phyloP scores from a whole-genome alignment of 2,113 vertebrate species.

The Pomatostomus ruficeps region DNA sequence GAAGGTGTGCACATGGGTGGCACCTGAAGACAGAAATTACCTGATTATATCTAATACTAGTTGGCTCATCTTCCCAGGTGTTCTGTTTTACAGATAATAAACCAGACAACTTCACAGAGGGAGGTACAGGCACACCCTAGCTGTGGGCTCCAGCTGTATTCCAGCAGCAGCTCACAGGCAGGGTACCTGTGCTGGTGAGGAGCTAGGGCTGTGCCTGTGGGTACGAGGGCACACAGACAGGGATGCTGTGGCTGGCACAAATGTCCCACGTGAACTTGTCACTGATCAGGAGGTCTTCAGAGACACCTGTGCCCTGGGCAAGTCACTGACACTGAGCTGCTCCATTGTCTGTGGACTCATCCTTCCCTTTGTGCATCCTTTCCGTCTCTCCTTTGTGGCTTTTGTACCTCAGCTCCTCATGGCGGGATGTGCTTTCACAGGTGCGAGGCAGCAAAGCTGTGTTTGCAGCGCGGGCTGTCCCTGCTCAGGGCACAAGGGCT shows the following conservation, averaged over 20 bases:
- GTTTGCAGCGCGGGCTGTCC: background rate
- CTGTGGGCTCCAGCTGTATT: slow-evolving; percentile 3
- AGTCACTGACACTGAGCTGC: background rate
- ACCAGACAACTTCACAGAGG: slow-evolving; percentile 13
- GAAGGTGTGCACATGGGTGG: slow-evolving; percentile 62
- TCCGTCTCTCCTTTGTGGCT: background rate
- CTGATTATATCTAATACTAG: slow-evolving; percentile 43
- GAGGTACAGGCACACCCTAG: slow-evolving; percentile 39
- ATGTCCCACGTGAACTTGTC: background rate
- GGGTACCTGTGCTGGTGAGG: background rate
- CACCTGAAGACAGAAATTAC: slow-evolving; percentile 62
- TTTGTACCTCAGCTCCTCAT: rapidly evolving
- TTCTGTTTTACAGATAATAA: slow-evolving; percentile 39
- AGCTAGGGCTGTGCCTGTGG: background rate
- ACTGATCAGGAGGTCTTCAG: background rate
- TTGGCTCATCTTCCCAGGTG: slow-evolving; percentile 55
- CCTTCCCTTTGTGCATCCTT: background rate
- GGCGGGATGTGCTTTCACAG: rapidly evolving
- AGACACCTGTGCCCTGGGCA: background rate
- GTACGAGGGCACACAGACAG: background rate
- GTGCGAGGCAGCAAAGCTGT: background rate
- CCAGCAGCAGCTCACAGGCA: background rate
- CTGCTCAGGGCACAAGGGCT: rapidly evolving
- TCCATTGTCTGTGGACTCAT: background rate
- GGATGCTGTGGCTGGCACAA: background rate